Base-by-base conservation (phyloP, 2,888 invertebrate species). In the Hydriomena furcata region DNA sequence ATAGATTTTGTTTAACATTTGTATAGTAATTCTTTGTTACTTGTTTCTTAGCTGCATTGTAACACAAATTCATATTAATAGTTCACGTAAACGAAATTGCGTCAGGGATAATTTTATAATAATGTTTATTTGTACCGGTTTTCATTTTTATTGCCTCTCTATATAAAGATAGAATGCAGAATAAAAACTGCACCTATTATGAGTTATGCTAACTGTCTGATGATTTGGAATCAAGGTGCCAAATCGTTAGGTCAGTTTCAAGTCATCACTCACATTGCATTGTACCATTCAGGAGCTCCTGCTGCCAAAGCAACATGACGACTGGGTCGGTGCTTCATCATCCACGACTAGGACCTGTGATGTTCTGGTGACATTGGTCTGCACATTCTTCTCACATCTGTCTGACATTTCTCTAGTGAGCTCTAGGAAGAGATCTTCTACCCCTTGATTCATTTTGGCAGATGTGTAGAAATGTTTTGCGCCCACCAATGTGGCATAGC, bases 401-500 rank as follows among this genome's bases (percentile, higher is more conserved):
- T 82, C 79, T 17, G 96, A 92, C 94, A 97, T 95, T 65, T 94
- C 93, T 71, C 93, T 92, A 25, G 96, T 95, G 51, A 99, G 84
- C 60, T 96, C 94, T 36, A 97, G 81, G 79, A 98, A 98, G 73
- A 98, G 91, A 54, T 98, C 97, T 76, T 98, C 97, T 3, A 98
- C 95, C 21, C 98, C 98, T 79, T 95, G 93, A 79, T 98, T 98
- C 51, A 94, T 83, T 85, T 99, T 99, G 0, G 99, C 99, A 21
- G 98, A 98, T 23, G 98, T 97, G 76, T 96, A 95, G 81, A 94
- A 97, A 84, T 98, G 98, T 68, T 94, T 93, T 0, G 99, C 98
- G 44, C 97, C 98, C 4, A 98, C 98, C 78, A 95, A 95, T 59
- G 92, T 92, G 1, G 98, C 95, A 86, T 98, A 98, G 51, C 97